phyloP scores from a whole-genome alignment of 1,140 invertebrate genomes.

The Diachasmimorpha longicaudata region DNA sequence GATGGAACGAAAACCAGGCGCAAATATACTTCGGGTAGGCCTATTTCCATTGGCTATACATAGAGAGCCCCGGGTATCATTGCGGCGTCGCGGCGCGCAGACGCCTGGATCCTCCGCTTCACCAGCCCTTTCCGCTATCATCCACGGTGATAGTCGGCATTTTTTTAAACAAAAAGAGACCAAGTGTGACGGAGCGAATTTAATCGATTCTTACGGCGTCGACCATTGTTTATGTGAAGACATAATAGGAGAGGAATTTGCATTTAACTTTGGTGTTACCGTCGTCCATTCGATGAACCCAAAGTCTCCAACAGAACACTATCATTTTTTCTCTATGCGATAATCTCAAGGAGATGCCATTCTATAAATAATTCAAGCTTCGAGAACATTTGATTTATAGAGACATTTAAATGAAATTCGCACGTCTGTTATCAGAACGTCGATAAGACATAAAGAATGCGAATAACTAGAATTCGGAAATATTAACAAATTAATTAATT shows the following conservation, averaged over 20 bases:
- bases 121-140: not conserved
- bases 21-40: constrained; percentile 10
- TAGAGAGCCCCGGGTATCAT: constrained; percentile 6
- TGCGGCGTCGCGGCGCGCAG: constrained; percentile 12
- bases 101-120: not conserved
- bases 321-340: not conserved
- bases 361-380: too few relatives aligned
- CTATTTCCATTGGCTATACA: constrained; percentile 21
- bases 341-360: too few relatives aligned
- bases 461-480: too few relatives aligned
- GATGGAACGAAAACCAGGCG: not conserved
- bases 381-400: too few relatives aligned
- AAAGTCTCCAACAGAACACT: not conserved
- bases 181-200: not conserved
- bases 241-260: not conserved
- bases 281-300: not conserved
- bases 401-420: too few relatives aligned
- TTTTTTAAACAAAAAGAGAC: not conserved
- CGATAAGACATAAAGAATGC: too few relatives aligned
- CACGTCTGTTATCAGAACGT: too few relatives aligned
- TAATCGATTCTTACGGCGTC: not conserved
- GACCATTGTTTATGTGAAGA: not conserved
- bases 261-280: not conserved
- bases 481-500: too few relatives aligned
- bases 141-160: not conserved